Base-by-base conservation (phyloP, 2,797 vertebrate species). In the Alectoris magna region DNA sequence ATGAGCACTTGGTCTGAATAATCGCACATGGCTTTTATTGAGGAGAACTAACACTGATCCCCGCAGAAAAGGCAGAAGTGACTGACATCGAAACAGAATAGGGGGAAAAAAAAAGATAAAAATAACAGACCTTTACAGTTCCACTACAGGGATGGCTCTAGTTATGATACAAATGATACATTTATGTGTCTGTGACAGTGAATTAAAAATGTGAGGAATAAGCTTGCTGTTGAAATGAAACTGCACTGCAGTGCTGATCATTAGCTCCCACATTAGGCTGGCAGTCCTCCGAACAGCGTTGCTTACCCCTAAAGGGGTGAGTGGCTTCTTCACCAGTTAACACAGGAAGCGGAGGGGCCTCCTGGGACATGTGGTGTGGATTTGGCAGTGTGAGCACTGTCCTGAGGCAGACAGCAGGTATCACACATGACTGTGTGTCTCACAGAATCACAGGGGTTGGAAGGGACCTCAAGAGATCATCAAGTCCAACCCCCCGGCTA, bases 131-230 rank as follows among this genome's bases (percentile, higher is more conserved):
- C 43, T 10, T 51, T 60, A 77, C 43, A 56, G 31, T 19, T 92
- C 27, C 64, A 87, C 55, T 76, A 48, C 72, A 85, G 44, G 16
- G 80, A 92, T 18, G 16, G 44, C 67, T 95, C 63, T 68, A 39
- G 46, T 74, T 92, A 43, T 66, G 62, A 72, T 84, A 76, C 55
- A 89, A 58, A 59, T 49, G 1, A 74, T 83, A 41, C 94, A 80
- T 70, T 43, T 73, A 76, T 76, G 59, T 55, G 67, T 83, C 66
- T 14, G 5, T 82, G 41, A 29, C 49, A 44, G 18, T 55, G 44
- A 94, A 94, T 89, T 87, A 83, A 89, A 79, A 85, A 93, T 34
- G 44, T 85, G 82, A 91, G 22, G 69, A 5, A 46, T 84, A 48
- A 89, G 51, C 14, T 56, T 8, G 2, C 17, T 56, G 34, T 62